A percentile compares a stretch with the other conserved stretches of the same genome.
phyloP scores from a whole-genome alignment of 37 sponge, comb jelly and placozoan species.

The Beroe ovata region DNA sequence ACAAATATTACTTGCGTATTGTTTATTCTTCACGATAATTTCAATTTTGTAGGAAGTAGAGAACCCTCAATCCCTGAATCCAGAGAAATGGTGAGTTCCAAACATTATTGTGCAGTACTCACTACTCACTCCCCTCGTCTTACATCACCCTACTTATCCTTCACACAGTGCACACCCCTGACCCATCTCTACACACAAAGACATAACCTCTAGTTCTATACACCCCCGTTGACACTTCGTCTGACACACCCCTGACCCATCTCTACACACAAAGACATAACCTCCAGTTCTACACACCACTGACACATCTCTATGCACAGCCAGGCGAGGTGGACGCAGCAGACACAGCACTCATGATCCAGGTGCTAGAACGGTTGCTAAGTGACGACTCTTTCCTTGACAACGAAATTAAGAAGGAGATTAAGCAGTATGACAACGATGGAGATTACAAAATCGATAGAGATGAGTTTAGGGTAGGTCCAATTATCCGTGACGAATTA shows the following conservation, averaged over 20 bases:
- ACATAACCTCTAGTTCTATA: neutral
- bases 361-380: slow-evolving; percentile 34
- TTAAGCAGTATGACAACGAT: slow-evolving; percentile 60
- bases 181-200: neutral
- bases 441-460: slow-evolving; percentile 48
- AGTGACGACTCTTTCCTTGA: slow-evolving; percentile 59
- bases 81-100: neutral
- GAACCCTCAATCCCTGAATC: neutral
- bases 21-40: neutral
- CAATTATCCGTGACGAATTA: too few relatives aligned
- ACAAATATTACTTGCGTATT: too few relatives aligned
- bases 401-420: slow-evolving; percentile 64
- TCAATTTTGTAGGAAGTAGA: neutral
- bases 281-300: neutral
- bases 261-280: neutral
- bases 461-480: slow-evolving; percentile 31
- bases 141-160: too few relatives aligned
- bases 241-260: neutral
- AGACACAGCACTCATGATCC: slow-evolving; percentile 62
- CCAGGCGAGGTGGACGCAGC: slow-evolving; percentile 42
- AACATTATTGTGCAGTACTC: too few relatives aligned
- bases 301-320: neutral
- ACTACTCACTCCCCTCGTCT: too few relatives aligned
- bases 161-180: neutral
- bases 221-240: too few relatives aligned